Base-by-base conservation (phyloP, 1,140 invertebrate genomes). In the Drosophila nigromelanica region DNA sequence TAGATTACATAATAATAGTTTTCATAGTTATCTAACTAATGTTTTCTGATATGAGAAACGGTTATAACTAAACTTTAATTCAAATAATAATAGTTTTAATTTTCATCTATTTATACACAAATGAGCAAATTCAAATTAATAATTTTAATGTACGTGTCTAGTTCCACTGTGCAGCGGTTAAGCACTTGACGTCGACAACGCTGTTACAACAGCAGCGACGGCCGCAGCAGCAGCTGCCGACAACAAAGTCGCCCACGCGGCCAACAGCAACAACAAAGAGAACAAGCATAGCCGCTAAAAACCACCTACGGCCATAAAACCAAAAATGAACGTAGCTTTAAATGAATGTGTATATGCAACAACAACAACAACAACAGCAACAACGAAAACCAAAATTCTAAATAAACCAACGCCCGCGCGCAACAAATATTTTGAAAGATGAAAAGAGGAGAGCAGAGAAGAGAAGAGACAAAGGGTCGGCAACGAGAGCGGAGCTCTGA, bases 311-410 rank as follows among this genome's bases (percentile, higher is more conserved):
- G 69, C 50, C 43, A 48, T 80, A 62, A 78, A 67, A 24, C 80
- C 78, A 80, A 85, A 86, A 85, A 71, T 60, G 70, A 85, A 81
- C 73, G 69, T 77, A 66, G 78, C 71, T 76, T 69, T 35, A 73
- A 56, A 54, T 67, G 55, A 48, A 48, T 48, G 47, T 35, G 33
- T 74, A 58, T 63, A 55, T 47, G 67, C 70, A 60, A 37, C 42
- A 74, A n/a, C 35, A 71, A 59, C 67, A 63, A 51, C 15, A 45
- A 27, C 40, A 76, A 40, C 30, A 51, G 62, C 43, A 62, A 74
- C 40, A 83, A 56, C 58, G 27, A 35, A 55, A 66, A 55, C 30
- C 58, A 61, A 78, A 70, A 87, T 87, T 86, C 82, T 87, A 76
- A 82, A 71, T 89, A 82, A 87, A 87, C 55, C 70, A 60, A 73